Conservation (phyloP, 2,113 vertebrate species). For the Psilopsiagon aymara region DNA sequence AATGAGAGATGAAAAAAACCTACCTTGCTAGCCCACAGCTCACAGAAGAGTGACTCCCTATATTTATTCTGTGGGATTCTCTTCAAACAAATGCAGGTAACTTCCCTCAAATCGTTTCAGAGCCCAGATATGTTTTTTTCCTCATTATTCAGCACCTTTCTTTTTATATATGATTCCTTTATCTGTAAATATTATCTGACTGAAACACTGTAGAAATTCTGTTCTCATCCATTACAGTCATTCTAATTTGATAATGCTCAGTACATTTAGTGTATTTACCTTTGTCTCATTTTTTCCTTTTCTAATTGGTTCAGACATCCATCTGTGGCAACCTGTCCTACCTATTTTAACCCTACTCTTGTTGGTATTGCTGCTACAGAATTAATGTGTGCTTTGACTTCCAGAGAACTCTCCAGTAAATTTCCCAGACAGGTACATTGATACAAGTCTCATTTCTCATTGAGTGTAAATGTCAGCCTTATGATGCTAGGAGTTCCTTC, state of each 20-base stretch:
- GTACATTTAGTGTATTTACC: background rate
- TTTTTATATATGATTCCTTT: background rate
- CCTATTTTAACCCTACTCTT: background rate
- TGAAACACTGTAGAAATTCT: background rate
- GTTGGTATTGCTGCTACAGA: background rate
- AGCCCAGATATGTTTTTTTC: background rate
- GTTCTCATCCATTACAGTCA: background rate
- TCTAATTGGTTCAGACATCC: background rate
- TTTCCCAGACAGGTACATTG: background rate
- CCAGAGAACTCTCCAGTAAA: background rate
- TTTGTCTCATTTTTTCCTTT: background rate
- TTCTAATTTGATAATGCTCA: background rate
- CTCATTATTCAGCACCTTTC: background rate
- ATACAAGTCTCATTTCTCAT: background rate
- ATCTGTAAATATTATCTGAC: background rate
- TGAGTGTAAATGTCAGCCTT: constrained; percentile 31
- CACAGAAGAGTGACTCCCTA: background rate
- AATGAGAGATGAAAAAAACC: background rate
- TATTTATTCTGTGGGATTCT: background rate
- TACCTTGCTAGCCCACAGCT: background rate
- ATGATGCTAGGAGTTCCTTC: constrained; percentile 1
- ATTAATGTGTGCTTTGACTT: background rate
- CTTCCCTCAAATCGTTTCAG: background rate
- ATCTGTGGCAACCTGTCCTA: background rate
- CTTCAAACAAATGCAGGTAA: background rate